Percentiles rank a stretch among this genome's conserved stretches.
These are phyloP conservation scores for Rhorus exstirpatorius DNA, from an alignment of 2,888 invertebrate species.

Conservation along the genomic window DNA sequence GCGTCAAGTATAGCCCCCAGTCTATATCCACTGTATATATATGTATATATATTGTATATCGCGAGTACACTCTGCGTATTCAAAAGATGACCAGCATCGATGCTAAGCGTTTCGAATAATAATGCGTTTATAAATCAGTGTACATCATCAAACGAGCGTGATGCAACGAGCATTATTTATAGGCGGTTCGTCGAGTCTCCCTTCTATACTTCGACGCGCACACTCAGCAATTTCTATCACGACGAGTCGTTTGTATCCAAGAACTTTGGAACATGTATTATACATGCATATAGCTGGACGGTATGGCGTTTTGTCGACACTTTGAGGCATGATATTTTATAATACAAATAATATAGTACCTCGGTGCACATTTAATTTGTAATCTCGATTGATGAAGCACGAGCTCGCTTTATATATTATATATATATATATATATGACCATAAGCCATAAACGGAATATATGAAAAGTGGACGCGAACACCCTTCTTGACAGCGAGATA, in stretches of 20 bases:
- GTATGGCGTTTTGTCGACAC: slow-evolving; percentile 34
- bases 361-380: slow-evolving; percentile 7
- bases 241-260: slow-evolving; percentile 4
- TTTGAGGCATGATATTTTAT: neutral
- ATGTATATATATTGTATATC: slow-evolving; percentile 20
- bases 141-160: slow-evolving; percentile 45
- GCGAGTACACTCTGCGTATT: neutral
- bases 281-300: neutral
- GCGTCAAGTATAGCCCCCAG: slow-evolving; percentile 1
- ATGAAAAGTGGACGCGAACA: neutral
- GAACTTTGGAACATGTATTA: neutral
- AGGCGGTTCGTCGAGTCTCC: slow-evolving; percentile 39
- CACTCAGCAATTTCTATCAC: slow-evolving; percentile 29
- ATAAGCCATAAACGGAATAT: neutral
- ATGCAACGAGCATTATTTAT: slow-evolving; percentile 66
- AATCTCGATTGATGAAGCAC: slow-evolving; percentile 22
- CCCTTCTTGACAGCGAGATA: neutral
- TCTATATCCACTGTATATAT: neutral
- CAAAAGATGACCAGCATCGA: slow-evolving; percentile 42
- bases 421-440: too few species aligned
- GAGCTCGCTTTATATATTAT: neutral
- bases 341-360: slow-evolving; percentile 3
- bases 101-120: slow-evolving; percentile 63
- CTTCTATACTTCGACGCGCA: neutral
- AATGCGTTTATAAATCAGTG: slow-evolving; percentile 68